phyloP scores from a whole-genome alignment of 1,140 invertebrate species.

The Solen grandis region DNA sequence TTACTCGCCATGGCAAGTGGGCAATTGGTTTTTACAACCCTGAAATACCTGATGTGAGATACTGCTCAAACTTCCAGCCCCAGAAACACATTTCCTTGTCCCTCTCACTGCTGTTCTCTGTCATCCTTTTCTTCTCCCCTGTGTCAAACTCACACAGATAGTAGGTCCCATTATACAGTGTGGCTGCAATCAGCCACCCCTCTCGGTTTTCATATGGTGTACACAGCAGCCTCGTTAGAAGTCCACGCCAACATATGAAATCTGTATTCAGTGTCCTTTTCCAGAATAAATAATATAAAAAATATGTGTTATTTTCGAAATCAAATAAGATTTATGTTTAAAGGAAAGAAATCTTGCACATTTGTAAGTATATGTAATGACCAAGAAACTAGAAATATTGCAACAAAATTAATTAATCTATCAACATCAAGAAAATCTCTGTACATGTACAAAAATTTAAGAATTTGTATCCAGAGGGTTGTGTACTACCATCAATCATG shows the following conservation, averaged over 20 bases:
- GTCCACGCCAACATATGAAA: background rate
- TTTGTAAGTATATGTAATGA: background rate
- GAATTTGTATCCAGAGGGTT: no score
- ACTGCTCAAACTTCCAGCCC: conserved; percentile 94
- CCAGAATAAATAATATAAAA: background rate
- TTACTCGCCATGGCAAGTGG: background rate
- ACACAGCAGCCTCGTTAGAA: conserved; percentile 85
- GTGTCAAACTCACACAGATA: conserved; percentile 87
- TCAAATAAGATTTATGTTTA: background rate
- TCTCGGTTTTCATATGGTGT: conserved; percentile 86
- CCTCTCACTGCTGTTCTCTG: conserved; percentile 80
- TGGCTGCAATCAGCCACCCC: conserved; percentile 86
- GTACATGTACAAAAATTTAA: background rate
- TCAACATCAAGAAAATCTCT: background rate
- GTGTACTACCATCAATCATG: no score
- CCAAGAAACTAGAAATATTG: background rate
- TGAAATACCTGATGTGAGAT: conserved; percentile 84
- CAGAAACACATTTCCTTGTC: conserved; percentile 85
- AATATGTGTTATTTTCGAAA: background rate
- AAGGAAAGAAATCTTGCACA: background rate
- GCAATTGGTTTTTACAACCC: background rate
- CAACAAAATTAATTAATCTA: background rate
- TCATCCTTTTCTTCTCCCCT: conserved; percentile 81
- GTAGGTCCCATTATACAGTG: conserved; percentile 85
- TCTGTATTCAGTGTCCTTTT: background rate